Base-by-base conservation (phyloP, 2,113 vertebrate species). In the Paraplagusia blochii region DNA sequence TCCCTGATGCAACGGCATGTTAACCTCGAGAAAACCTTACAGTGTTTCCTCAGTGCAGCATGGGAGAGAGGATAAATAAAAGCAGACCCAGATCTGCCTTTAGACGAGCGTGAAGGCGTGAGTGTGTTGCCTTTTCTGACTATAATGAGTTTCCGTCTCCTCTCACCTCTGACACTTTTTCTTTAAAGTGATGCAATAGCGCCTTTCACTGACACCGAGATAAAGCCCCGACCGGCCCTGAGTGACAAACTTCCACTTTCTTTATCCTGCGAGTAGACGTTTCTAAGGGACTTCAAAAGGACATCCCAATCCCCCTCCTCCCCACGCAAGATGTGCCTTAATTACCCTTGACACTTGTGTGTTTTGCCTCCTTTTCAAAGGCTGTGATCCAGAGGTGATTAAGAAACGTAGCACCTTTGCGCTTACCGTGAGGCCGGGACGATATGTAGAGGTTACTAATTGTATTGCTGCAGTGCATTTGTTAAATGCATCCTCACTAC, bases 1-100 rank as follows among this genome's bases (percentile, higher is more conserved):
- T 61, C 48, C 16, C 64, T 57, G 55, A 70, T 22, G 50, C 64
- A 67, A 67, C 72, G 67, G 70, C 74, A 73, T 46, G 6, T 67
- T 51, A 69, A 70, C 67, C 76, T 63, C 38, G 19, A 46, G 63
- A 65, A 22, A 33, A 2, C 4, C 61, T 58, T 64, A 59, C 17
- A 10, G 43, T 56, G 53, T 33, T 16, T n/a, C 53, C 19, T 7
- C n/a, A 0, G 2, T 17, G 43, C 67, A 52, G 60, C 70, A 49
- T 11, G 35, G 53, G 46, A 17, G 63, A 18, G 33, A 44, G 40
- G 64, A 48, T n/a, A 46, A 43, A 50, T 7, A 52, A 61, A 40
- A 45, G 44, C 33, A 13, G 36, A 10, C 39, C 3, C 42, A 29
- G 22, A 64, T 81, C 61, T 58, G 64, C 64, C 51, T 68, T 19